Evolutionary conservation across 1,140 invertebrate genomes (phyloP).

Genomic region (Tetragonula clypearis): DNA sequence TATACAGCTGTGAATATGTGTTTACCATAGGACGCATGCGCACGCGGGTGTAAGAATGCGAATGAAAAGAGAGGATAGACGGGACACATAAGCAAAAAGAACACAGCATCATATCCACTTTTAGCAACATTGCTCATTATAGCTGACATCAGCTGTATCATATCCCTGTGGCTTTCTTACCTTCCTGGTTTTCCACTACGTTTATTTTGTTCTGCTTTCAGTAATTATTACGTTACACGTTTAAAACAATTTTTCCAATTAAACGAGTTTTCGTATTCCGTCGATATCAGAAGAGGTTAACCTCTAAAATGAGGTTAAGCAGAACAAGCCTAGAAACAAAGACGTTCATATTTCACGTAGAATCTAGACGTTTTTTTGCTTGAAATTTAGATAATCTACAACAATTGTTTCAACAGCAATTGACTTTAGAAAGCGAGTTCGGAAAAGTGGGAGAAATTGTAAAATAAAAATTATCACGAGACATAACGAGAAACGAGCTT

Average conservation of each 20-base stretch:
- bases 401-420: too few species aligned
- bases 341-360: too few species aligned
- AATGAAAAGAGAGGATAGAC: slow-evolving; percentile 36
- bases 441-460: too few species aligned
- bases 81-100: slow-evolving; percentile 19
- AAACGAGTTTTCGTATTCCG: background rate
- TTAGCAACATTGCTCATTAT: slow-evolving; percentile 67
- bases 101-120: slow-evolving; percentile 66
- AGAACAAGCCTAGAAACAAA: too few species aligned
- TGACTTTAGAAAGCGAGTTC: too few species aligned
- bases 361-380: too few species aligned
- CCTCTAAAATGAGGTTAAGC: too few species aligned
- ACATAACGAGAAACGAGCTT: too few species aligned
- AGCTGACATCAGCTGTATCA: slow-evolving; percentile 77
- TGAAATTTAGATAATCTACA: too few species aligned
- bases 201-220: background rate
- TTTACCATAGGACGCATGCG: slow-evolving; percentile 4
- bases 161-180: slow-evolving; percentile 55
- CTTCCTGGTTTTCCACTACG: background rate
- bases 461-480: too few species aligned
- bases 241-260: background rate
- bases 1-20: background rate
- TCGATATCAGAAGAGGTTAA: too few species aligned
- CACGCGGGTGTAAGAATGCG: background rate
- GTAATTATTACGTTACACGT: background rate